A percentile compares a stretch with the other conserved stretches of the same genome.
Evolutionary conservation across 1,140 invertebrate genomes (phyloP).

Genomic region (Drosophila kepulauana): DNA sequence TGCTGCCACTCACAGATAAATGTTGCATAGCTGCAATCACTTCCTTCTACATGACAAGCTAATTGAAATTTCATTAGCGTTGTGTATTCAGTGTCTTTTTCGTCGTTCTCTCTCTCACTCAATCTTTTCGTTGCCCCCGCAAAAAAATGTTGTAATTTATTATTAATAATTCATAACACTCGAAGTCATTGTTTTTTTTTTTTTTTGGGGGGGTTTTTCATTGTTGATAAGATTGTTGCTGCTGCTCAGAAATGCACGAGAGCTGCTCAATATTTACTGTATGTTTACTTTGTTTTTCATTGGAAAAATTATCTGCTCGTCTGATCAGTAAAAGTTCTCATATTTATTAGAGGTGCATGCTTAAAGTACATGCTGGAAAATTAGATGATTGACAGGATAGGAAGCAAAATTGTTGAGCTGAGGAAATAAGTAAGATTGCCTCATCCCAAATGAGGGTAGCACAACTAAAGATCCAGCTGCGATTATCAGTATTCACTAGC

Average conservation of each 20-base stretch:
- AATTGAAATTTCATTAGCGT: slow-evolving; percentile 83
- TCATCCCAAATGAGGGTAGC: background rate
- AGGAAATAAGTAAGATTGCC: slow-evolving; percentile 23
- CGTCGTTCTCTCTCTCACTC: background rate
- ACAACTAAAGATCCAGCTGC: background rate
- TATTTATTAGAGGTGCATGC: slow-evolving; percentile 36
- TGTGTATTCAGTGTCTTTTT: slow-evolving; percentile 30
- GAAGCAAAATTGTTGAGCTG: slow-evolving; percentile 23
- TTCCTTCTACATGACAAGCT: slow-evolving; percentile 73
- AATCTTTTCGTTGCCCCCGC: background rate
- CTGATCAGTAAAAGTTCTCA: slow-evolving; percentile 57
- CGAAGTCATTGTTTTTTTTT: slow-evolving; percentile 38
- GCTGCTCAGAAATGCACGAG: slow-evolving; percentile 37
- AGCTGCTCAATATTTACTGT: slow-evolving; percentile 17
- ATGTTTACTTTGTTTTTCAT: slow-evolving; percentile 49
- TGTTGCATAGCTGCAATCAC: slow-evolving; percentile 55
- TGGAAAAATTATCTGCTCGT: slow-evolving; percentile 60
- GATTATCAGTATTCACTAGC: background rate
- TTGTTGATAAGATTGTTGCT: slow-evolving; percentile 61
- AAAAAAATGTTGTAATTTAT: slow-evolving; percentile 79
- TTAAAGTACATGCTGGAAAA: slow-evolving; percentile 34
- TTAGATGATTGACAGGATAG: slow-evolving; percentile 8
- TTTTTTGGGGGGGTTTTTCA: background rate
- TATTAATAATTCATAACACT: slow-evolving; percentile 81
- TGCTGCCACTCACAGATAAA: slow-evolving; percentile 46